These are phyloP conservation scores for Hyposmocoma kahamanoa DNA, from an alignment of 1,140 invertebrate genomes.

Conservation along the genomic window DNA sequence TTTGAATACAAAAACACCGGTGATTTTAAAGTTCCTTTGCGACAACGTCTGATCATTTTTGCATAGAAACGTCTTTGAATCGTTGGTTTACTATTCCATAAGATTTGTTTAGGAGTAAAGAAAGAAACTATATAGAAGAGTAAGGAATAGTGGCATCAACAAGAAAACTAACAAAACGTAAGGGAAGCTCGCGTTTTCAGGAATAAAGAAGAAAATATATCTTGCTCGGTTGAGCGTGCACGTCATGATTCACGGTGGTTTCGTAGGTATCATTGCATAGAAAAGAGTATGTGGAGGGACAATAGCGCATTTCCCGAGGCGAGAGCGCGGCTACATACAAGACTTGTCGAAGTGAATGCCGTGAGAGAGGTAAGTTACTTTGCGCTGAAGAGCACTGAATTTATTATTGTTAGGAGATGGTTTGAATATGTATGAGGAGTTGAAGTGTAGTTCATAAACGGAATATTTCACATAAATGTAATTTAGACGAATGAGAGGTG, in stretches of 20 bases:
- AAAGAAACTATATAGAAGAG: background rate
- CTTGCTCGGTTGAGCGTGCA: constrained; percentile 3
- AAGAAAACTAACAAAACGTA: constrained; percentile 3
- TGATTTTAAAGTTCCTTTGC: constrained; percentile 15
- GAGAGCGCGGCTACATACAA: background rate
- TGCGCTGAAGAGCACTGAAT: background rate
- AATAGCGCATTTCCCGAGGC: background rate
- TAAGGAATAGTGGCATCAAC: background rate
- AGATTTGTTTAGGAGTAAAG: background rate
- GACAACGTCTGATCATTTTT: background rate
- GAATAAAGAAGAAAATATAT: constrained; percentile 13
- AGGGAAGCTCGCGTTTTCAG: constrained; percentile 1
- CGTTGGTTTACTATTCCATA: too few relatives aligned
- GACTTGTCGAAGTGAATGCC: background rate
- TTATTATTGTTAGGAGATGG: too few relatives aligned
- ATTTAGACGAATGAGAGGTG: too few relatives aligned
- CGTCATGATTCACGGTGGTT: constrained; percentile 5
- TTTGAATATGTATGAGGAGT: too few relatives aligned
- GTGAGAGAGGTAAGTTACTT: background rate
- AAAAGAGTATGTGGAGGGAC: background rate
- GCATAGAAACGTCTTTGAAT: background rate
- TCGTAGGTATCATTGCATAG: background rate
- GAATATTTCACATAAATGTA: too few relatives aligned
- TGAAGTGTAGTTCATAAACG: too few relatives aligned
- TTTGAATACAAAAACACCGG: constrained; percentile 38